Evolutionary conservation across 37 sponge, comb jelly and placozoan species (phyloP).

Genomic region (Spongia lamella): DNA sequence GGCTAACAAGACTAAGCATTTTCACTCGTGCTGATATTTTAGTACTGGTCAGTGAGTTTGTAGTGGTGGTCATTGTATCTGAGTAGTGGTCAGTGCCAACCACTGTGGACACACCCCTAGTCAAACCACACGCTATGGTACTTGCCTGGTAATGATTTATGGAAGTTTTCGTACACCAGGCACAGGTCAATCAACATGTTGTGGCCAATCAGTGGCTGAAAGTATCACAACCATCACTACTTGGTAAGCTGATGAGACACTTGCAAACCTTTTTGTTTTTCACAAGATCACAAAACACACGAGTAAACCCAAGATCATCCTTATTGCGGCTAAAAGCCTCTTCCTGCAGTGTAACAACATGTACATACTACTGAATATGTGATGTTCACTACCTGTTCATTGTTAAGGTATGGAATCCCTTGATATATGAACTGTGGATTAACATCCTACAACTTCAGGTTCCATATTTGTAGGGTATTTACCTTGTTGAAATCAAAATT

Average conservation of each 20-base stretch:
- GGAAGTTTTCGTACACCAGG: conserved; percentile 74
- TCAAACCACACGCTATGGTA: background rate
- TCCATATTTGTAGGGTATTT: background rate
- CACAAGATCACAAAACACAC: conserved; percentile 47
- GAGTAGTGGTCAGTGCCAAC: no score
- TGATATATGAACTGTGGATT: conserved; percentile 33
- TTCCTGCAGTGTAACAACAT: no score
- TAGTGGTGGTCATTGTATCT: no score
- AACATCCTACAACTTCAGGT: background rate
- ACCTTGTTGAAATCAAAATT: conserved; percentile 74
- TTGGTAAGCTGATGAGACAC: background rate
- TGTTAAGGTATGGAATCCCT: conserved; percentile 66
- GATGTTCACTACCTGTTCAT: conserved; percentile 17
- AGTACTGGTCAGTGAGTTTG: no score
- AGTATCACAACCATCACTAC: background rate
- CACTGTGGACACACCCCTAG: no score
- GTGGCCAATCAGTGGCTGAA: conserved; percentile 82
- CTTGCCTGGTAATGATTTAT: conserved; percentile 66
- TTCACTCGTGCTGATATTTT: no score
- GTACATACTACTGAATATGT: no score
- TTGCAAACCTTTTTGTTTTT: conserved; percentile 47
- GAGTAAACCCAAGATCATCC: conserved; percentile 48
- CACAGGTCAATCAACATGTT: conserved; percentile 80
- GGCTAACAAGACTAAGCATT: no score
- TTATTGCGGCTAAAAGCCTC: no score